Evolutionary conservation across 2,888 invertebrate genomes (phyloP).

Genomic region (Drosophila phalerata): DNA sequence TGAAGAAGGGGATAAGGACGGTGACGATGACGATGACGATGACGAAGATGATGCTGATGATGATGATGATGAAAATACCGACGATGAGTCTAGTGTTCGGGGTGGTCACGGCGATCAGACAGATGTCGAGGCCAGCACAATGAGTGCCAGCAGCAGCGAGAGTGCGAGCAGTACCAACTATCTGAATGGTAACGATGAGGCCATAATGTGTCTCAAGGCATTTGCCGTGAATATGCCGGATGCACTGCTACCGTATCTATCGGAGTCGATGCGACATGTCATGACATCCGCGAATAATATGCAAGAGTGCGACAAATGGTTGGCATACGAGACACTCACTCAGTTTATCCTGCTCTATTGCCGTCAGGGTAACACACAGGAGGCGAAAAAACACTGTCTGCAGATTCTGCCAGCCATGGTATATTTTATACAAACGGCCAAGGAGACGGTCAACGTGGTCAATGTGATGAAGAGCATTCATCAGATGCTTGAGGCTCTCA

Average conservation of each 20-base stretch:
- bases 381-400: conserved; percentile 14
- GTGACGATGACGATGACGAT: neutral
- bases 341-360: conserved; percentile 12
- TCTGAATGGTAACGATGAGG: conserved; percentile 28
- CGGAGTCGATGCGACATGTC: neutral
- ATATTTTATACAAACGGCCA: conserved; percentile 6
- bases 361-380: neutral
- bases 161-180: neutral
- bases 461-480: conserved; percentile 11
- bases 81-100: neutral
- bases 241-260: conserved; percentile 13
- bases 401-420: conserved; percentile 23
- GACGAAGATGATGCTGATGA: neutral
- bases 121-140: neutral
- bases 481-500: conserved; percentile 13
- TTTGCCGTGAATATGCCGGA: conserved; percentile 19
- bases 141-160: neutral
- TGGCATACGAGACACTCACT: conserved; percentile 22
- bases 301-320: conserved; percentile 7
- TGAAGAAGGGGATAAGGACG: neutral
- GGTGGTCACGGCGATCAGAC: conserved; percentile 38
- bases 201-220: conserved; percentile 20
- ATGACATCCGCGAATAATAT: neutral
- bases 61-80: neutral
- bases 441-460: conserved; percentile 12